Base-by-base conservation (phyloP, 1,140 invertebrate species). In the Ooceraea biroi region DNA sequence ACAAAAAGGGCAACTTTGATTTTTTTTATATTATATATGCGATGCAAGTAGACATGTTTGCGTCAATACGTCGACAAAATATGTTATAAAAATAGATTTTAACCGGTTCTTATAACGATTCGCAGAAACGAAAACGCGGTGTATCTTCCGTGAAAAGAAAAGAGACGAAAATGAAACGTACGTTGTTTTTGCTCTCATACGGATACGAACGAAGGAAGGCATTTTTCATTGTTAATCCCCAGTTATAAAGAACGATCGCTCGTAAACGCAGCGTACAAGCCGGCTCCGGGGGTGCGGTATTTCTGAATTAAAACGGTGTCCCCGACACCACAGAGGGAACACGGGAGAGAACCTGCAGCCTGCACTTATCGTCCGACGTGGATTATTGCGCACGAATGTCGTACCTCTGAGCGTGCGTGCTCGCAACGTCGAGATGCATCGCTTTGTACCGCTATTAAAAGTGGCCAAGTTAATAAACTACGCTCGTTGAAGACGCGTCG, bases 401-500 rank as follows among this genome's bases (percentile, higher is more conserved):
- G 66, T 78, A 73, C 27, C 58, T 83, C 73, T 50, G 12, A 86
- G 68, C 85, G 84, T 30, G 65, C 60, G 44, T 84, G 48, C 52
- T 1, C 46, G 63, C 55, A 12, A 7, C 73, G 55, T 36, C 61
- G 71, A 77, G 72, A 72, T 50, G 46, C 74, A 83, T 86, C 69
- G 76, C 76, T 85, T 87, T 74, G 85, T 76, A 50, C 73, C 61
- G 76, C 71, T 74, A 68, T 85, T 87, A 76, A 85, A 82, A 85
- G 69, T 66, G 69, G 61, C 61, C 61, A 52, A 82, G 83, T 87
- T 87, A 87, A 82, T 87, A 85, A 87, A 87, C 69, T 36, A 85
- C 65, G 27, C 50, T 69, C 48, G 63, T 69, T 69, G 76, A 69
- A 55, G 73, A 25, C 74, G 36, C 76, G 19, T 50, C 74, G 74